These are phyloP conservation scores for Papilio polytes DNA, from an alignment of 1,140 invertebrate species.

Conservation along the genomic window DNA sequence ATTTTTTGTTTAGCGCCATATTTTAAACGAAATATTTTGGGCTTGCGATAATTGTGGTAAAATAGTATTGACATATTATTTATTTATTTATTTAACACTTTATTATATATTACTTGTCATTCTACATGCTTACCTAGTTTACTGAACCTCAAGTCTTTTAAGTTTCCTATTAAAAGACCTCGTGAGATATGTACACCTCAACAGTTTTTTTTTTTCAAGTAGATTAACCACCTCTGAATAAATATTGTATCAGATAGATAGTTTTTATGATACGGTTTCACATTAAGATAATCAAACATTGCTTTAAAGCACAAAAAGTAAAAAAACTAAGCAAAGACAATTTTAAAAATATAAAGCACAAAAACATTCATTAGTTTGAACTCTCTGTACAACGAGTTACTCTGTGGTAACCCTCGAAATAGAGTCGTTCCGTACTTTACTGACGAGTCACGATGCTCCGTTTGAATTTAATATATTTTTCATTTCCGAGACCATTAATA, in stretches of 20 bases:
- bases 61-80: too few relatives aligned
- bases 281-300: too few relatives aligned
- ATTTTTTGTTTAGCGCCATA: too few relatives aligned
- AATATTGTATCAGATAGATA: background rate
- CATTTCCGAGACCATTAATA: conserved; percentile 80
- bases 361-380: background rate
- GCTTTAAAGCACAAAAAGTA: background rate
- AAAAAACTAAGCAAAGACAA: background rate
- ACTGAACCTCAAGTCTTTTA: background rate
- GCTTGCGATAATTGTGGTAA: too few relatives aligned
- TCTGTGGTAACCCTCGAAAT: conserved; percentile 75
- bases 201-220: background rate
- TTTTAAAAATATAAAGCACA: background rate
- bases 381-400: conserved; percentile 41
- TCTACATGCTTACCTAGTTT: background rate
- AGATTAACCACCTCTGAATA: background rate
- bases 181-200: background rate
- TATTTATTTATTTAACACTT: too few relatives aligned
- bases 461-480: conserved; percentile 83
- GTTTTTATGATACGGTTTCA: background rate
- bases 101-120: background rate
- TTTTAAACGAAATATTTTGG: too few relatives aligned
- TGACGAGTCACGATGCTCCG: conserved; percentile 79
- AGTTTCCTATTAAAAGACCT: background rate
- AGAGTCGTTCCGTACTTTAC: conserved; percentile 80